Evolutionary conservation across 2,797 vertebrate species (phyloP).

Genomic region (Merluccius polli): DNA sequence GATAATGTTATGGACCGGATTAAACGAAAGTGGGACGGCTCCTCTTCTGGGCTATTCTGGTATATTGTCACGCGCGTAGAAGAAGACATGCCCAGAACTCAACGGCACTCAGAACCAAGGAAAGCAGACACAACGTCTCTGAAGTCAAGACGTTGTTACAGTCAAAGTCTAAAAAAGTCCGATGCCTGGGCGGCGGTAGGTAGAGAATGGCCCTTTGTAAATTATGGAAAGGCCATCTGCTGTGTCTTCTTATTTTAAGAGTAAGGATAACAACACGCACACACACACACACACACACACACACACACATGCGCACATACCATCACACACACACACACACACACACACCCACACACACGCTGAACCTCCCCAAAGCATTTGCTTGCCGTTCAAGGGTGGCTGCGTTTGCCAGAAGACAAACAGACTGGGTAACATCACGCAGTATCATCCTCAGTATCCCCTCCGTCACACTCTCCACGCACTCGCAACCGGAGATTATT

Average conservation of each 20-base stretch:
- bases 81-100: not conserved
- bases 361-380: not conserved
- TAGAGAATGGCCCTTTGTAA: constrained; percentile 44
- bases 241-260: constrained; percentile 53
- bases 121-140: constrained; percentile 21
- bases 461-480: too few relatives aligned
- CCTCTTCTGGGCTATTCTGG: not conserved
- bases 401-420: constrained; percentile 4
- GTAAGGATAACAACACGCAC: constrained; percentile 11
- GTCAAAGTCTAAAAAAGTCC: not conserved
- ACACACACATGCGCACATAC: not conserved
- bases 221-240: constrained; percentile 55
- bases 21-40: not conserved
- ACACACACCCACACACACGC: not conserved
- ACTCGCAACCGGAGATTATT: too few relatives aligned
- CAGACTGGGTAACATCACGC: not conserved
- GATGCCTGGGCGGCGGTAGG: constrained; percentile 19
- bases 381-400: not conserved
- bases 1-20: not conserved
- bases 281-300: constrained; percentile 2
- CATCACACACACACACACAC: not conserved
- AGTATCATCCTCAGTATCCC: not conserved
- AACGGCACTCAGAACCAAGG: not conserved
- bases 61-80: too few relatives aligned
- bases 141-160: not conserved